Evolutionary conservation across 2,888 invertebrate genomes (phyloP).

Genomic region (Antheraea yamamai): DNA sequence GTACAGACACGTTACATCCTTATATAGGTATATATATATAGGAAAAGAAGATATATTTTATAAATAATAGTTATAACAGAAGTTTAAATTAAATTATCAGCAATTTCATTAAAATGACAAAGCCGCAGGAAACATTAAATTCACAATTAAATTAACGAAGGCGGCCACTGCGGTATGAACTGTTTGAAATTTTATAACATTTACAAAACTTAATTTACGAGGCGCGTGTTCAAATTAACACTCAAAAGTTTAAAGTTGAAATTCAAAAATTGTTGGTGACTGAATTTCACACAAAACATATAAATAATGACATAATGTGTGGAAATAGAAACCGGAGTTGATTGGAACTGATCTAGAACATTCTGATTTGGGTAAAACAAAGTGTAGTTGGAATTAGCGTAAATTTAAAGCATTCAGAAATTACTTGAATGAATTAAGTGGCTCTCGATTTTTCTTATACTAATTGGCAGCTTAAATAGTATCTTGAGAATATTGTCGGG

Average conservation of each 20-base stretch:
- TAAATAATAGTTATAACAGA: background rate
- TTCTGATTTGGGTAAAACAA: too few relatives aligned
- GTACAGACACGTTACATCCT: too few relatives aligned
- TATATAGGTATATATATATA: too few relatives aligned
- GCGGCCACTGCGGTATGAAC: background rate
- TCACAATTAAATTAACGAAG: conserved; percentile 8
- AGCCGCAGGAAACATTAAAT: conserved; percentile 12
- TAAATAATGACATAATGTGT: background rate
- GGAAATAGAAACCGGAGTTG: too few relatives aligned
- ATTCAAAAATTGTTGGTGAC: background rate
- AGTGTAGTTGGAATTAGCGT: too few relatives aligned
- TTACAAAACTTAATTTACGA: conserved; percentile 6
- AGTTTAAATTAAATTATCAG: background rate
- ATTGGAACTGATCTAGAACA: background rate
- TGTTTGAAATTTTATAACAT: conserved; percentile 1
- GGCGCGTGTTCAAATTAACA: conserved; percentile 1
- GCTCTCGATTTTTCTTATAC: background rate
- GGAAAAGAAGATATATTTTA: too few relatives aligned
- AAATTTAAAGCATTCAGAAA: too few relatives aligned
- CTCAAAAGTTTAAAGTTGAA: background rate
- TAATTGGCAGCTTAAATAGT: too few relatives aligned
- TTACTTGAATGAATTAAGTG: background rate
- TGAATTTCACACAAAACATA: background rate
- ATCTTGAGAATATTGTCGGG: too few relatives aligned
- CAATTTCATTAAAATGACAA: conserved; percentile 7